These are phyloP conservation scores for Thalassaphorura encarpata DNA, from an alignment of 1,140 invertebrate species.

Conservation along the genomic window DNA sequence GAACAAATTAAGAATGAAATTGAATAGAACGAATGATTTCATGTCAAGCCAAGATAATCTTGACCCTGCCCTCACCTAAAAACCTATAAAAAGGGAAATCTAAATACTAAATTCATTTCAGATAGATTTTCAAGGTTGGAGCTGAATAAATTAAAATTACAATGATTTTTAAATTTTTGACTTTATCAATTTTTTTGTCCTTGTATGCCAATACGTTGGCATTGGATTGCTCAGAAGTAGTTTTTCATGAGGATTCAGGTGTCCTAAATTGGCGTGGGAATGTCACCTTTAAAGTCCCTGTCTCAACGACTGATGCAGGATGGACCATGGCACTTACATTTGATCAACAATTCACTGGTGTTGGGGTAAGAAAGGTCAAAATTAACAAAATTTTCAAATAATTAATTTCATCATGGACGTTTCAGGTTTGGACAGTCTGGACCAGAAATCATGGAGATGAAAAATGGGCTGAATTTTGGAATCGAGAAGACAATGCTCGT, in stretches of 20 bases:
- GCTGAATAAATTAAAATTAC: too few relatives aligned
- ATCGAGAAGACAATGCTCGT: not conserved
- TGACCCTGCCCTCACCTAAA: too few relatives aligned
- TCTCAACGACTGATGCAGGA: not conserved
- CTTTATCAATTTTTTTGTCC: too few relatives aligned
- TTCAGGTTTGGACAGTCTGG: not conserved
- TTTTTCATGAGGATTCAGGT: constrained; percentile 5
- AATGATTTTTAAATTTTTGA: too few relatives aligned
- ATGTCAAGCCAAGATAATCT: too few relatives aligned
- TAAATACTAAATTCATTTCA: too few relatives aligned
- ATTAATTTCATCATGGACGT: not conserved
- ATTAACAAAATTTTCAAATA: too few relatives aligned
- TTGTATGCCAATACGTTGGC: too few relatives aligned
- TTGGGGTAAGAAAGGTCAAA: constrained; percentile 10
- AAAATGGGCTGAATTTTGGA: not conserved
- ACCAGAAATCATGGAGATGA: not conserved
- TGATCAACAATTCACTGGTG: constrained; percentile 6
- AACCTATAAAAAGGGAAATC: too few relatives aligned
- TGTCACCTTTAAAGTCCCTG: constrained; percentile 12
- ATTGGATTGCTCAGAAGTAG: constrained; percentile 7
- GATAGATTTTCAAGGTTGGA: too few relatives aligned
- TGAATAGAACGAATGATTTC: too few relatives aligned
- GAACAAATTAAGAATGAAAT: too few relatives aligned
- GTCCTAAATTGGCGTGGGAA: constrained; percentile 16
- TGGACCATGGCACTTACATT: constrained; percentile 2